These are phyloP conservation scores for Phoxinus dragarum DNA, from an alignment of 2,797 vertebrate species.

Conservation along the genomic window DNA sequence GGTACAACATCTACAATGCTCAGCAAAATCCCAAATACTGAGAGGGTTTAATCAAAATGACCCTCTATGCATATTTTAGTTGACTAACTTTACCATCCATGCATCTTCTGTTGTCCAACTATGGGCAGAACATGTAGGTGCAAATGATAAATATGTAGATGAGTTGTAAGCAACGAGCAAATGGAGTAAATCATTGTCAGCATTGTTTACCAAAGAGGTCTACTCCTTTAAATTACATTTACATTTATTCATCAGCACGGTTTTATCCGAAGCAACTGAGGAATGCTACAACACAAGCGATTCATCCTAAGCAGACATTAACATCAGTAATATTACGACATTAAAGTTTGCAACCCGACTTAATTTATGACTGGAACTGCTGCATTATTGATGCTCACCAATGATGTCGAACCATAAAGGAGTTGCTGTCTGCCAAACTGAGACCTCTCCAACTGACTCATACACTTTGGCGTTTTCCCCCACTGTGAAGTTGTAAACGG, in stretches of 20 bases:
- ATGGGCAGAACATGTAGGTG: conserved; percentile 12
- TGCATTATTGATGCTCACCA: conserved; percentile 78
- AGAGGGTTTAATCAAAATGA: not conserved
- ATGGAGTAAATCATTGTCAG: conserved; percentile 38
- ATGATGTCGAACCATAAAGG: conserved; percentile 94
- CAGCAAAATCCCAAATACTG: not conserved
- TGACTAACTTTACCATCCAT: not conserved
- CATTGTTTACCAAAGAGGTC: not conserved
- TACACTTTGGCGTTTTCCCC: conserved; percentile 89
- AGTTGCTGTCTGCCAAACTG: conserved; percentile 84
- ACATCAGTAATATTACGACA: conserved; percentile 14
- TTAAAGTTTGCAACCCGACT: not conserved
- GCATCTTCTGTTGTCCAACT: conserved; percentile 1
- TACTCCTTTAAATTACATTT: conserved; percentile 27
- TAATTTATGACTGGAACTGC: conserved; percentile 12
- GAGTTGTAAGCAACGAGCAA: not conserved
- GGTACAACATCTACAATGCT: not conserved
- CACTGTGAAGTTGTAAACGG: conserved; percentile 90
- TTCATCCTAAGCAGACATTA: not conserved
- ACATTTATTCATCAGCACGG: not conserved
- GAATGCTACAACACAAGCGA: not conserved
- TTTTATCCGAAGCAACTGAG: conserved; percentile 1
- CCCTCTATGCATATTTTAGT: conserved; percentile 11
- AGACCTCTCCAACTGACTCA: conserved; percentile 90
- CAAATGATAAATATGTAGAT: conserved; percentile 13